A percentile compares a stretch with the other conserved stretches of the same genome.
Conservation (phyloP, 2,113 vertebrate species). For the Noctilio leporinus region DNA sequence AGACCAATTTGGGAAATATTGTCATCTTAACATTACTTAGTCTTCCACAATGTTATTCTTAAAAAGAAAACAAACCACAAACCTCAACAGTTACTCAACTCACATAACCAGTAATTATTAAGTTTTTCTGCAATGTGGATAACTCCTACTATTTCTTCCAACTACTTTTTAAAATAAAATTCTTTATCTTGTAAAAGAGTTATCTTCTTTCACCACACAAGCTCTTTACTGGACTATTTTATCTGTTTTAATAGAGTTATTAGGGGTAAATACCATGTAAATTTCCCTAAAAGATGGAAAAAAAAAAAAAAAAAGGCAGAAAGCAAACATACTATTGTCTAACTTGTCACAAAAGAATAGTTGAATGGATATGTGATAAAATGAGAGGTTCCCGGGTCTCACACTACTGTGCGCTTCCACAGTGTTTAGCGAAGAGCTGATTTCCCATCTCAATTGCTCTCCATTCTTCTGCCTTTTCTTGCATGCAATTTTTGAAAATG, state of each 20-base stretch:
- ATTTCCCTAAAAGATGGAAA: background rate
- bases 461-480: background rate
- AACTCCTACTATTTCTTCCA: background rate
- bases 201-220: background rate
- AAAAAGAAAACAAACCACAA: background rate
- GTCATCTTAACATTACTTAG: background rate
- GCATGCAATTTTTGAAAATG: background rate
- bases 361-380: background rate
- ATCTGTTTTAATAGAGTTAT: background rate
- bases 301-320: background rate
- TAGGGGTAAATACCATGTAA: background rate
- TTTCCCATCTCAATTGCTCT: background rate
- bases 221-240: background rate
- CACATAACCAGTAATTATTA: background rate
- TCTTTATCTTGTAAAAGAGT: background rate
- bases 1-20: background rate
- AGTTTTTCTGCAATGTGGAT: background rate
- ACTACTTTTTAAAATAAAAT: background rate
- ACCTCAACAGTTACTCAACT: background rate
- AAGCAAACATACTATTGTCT: background rate
- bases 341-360: background rate
- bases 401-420: fast-evolving
- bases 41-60: background rate
- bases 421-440: background rate
- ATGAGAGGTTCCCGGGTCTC: background rate